Percentiles rank a stretch among this genome's conserved stretches.
Conservation (phyloP, 2,113 vertebrate genomes). For the Callipepla californica region DNA sequence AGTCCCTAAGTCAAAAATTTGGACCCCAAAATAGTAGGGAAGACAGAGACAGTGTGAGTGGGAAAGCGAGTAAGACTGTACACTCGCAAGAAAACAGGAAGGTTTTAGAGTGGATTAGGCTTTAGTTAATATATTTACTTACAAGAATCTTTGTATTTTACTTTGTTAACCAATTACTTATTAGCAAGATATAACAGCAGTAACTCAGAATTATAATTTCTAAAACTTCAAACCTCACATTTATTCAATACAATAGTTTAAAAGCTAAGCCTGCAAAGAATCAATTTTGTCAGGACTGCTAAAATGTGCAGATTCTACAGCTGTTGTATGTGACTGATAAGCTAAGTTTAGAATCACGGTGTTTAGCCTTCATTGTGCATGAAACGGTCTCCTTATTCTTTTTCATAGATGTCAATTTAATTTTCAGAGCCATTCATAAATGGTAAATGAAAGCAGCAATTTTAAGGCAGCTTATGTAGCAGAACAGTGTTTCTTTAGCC, state of each 20-base stretch:
- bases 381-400: not conserved
- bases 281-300: not conserved
- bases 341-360: not conserved
- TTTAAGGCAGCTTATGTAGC: not conserved
- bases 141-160: not conserved
- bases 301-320: not conserved
- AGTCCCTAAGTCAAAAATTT: not conserved
- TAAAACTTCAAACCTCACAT: not conserved
- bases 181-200: not conserved
- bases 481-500: not conserved
- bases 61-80: not conserved
- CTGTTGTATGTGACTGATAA: not conserved
- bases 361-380: not conserved
- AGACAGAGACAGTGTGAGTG: not conserved
- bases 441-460: not conserved
- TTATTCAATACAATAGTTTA: not conserved
- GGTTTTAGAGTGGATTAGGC: not conserved
- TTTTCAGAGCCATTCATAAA: not conserved
- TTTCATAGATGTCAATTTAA: not conserved
- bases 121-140: not conserved
- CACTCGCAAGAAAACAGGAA: not conserved
- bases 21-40: not conserved
- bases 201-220: not conserved
- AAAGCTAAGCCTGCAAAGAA: not conserved
- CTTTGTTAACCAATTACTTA: not conserved